These are phyloP conservation scores for Centropristis striata DNA, from an alignment of 2,113 vertebrate species.

Conservation along the genomic window DNA sequence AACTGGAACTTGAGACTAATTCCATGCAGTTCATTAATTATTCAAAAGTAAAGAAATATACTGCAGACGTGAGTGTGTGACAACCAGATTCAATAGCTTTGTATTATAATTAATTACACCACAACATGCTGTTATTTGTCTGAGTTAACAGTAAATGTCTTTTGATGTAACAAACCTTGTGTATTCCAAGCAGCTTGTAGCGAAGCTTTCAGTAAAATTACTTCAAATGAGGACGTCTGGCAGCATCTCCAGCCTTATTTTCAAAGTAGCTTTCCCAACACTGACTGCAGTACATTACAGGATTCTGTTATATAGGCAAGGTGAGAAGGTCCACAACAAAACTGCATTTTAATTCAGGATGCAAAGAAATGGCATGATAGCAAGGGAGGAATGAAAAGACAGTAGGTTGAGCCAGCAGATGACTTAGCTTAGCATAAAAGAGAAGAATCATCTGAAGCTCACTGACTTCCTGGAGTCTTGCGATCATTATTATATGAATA, in stretches of 20 bases:
- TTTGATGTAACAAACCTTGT: not conserved
- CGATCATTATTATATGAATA: no score
- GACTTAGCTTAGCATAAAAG: no score
- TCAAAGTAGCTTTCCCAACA: not conserved
- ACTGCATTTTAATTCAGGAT: not conserved
- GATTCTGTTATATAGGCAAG: not conserved
- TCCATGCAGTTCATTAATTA: no score
- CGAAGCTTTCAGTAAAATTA: not conserved
- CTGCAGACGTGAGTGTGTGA: not conserved
- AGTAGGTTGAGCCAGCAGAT: no score
- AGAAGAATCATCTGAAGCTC: no score
- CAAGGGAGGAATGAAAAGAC: no score
- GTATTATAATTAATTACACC: not conserved
- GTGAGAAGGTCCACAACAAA: not conserved
- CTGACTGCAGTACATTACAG: not conserved
- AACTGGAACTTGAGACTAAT: no score
- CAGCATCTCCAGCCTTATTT: not conserved
- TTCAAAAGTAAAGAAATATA: not conserved
- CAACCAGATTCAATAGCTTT: not conserved
- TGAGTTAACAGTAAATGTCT: not conserved
- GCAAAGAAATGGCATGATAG: no score
- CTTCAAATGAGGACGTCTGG: not conserved
- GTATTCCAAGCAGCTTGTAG: not conserved
- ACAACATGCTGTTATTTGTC: no score
- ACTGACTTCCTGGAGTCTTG: no score